A percentile compares a stretch with the other conserved stretches of the same genome.
Evolutionary conservation across 1,140 invertebrate species (phyloP).

Genomic region (Zaprionus ornatus): DNA sequence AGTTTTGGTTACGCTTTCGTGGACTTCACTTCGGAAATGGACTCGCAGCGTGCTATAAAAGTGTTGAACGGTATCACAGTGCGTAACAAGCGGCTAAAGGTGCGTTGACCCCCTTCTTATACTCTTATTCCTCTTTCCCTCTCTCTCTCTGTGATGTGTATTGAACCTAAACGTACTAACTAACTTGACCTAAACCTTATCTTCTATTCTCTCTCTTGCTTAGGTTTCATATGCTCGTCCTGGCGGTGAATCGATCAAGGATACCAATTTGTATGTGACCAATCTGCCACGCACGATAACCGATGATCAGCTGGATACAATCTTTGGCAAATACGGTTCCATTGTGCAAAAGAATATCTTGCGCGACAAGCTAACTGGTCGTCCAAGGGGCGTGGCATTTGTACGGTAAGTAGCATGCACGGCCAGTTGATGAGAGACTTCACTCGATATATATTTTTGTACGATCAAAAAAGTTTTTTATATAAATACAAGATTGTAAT

Average conservation of each 20-base stretch:
- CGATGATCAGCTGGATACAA: constrained; percentile 91
- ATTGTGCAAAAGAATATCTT: constrained; percentile 96
- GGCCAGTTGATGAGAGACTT: neutral
- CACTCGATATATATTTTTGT: neutral
- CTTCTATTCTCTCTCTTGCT: neutral
- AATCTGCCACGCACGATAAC: constrained; percentile 94
- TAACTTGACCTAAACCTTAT: neutral
- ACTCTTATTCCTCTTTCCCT: neutral
- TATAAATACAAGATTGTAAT: constrained; percentile 2
- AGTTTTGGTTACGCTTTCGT: constrained; percentile 99
- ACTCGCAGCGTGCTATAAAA: constrained; percentile 93
- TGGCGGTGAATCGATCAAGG: constrained; percentile 95
- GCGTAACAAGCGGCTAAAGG: constrained; percentile 93
- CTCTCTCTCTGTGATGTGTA: neutral
- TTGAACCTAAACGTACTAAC: too few species aligned
- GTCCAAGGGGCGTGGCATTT: constrained; percentile 95
- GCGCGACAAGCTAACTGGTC: constrained; percentile 93
- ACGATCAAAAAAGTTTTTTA: neutral
- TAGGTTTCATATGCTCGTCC: constrained; percentile 96
- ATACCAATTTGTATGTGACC: constrained; percentile 97
- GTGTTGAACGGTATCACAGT: constrained; percentile 94
- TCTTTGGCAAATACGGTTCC: constrained; percentile 93
- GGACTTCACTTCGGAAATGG: constrained; percentile 93
- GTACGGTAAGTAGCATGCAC: constrained; percentile 88
- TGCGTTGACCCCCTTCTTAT: constrained; percentile 51